These are phyloP conservation scores for Neogobius melanostomus DNA, from an alignment of 2,113 vertebrate species.

Conservation along the genomic window DNA sequence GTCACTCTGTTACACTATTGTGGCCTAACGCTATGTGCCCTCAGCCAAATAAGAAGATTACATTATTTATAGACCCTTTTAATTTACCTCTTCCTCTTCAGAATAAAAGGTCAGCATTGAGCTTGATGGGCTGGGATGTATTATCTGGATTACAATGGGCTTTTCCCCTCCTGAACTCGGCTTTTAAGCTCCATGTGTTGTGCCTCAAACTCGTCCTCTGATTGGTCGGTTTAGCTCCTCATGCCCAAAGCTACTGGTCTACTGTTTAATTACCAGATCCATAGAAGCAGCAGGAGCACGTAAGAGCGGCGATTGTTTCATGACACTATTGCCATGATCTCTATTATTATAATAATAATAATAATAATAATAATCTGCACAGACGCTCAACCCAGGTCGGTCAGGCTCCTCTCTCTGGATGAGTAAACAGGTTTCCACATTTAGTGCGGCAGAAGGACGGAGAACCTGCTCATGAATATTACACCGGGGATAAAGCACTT, in stretches of 20 bases:
- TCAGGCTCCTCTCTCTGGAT: not conserved
- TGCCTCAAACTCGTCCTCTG: conserved; percentile 44
- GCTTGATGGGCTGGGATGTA: conserved; percentile 68
- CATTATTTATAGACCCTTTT: conserved; percentile 67
- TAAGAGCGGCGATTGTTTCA: conserved; percentile 30
- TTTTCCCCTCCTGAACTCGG: conserved; percentile 52
- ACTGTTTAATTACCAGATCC: conserved; percentile 34
- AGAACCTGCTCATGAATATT: conserved; percentile 4
- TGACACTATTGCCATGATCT: conserved; percentile 3
- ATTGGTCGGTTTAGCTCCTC: conserved; percentile 44
- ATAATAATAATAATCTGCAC: not conserved
- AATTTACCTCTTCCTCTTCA: conserved; percentile 64
- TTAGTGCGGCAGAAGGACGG: not conserved
- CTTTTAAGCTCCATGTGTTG: conserved; percentile 53
- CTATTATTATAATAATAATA: not conserved
- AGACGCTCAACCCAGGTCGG: not conserved
- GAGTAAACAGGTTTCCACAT: not conserved
- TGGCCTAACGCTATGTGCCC: conserved; percentile 40
- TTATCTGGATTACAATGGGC: conserved; percentile 72
- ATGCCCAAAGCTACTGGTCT: conserved; percentile 38
- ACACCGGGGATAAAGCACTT: not conserved
- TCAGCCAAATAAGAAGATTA: conserved; percentile 60
- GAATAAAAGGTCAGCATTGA: conserved; percentile 59
- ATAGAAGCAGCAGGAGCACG: conserved; percentile 6
- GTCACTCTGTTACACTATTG: conserved; percentile 48